Evolutionary conservation across 1,140 invertebrate species (phyloP), one percentile per base, ranked within the genome.

Genomic region (Neodiprion fabricii): DNA sequence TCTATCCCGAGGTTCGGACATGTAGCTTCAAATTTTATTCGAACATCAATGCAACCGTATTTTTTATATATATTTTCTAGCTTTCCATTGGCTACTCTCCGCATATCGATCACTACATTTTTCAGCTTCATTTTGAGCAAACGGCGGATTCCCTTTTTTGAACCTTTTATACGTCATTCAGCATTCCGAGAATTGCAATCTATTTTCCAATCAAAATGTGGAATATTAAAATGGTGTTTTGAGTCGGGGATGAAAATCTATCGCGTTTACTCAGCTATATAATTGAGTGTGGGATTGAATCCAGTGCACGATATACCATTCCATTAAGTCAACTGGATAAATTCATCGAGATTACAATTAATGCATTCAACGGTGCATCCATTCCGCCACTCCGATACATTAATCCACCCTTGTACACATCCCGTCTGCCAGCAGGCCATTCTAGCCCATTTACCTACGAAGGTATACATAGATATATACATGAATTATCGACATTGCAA

Each of bases 271-370:
- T 48, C 75, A 76, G 71, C 77, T 82, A 77, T 79, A 82, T 79
- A 82, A 83, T 81, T 79, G 83, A 82, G 80, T 81, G 78, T 81
- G 83, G 76, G 84, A 84, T 84, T 84, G 82, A 84, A 84, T 84
- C 83, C 84, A 70, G 49, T 73, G 65, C 70, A 72, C 70, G 70
- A 61, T 61, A 40, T 40, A 61, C 53, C 61, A 72, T 77, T 68
- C 47, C 71, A 69, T 69, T 69, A 69, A 69, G 67, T 69, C 67
- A 69, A 69, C 67, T 21, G 67, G 67, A 69, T 69, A 69, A 69
- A 69, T 69, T 10, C 72, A 21, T 53, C 74, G 70, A 74, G n/a
- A 71, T 71, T 71, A 48, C 70, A 5, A 71, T 71, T 50, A 50
- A 71, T 67, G 70, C 70, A 48, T 21, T 47, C 67, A 69, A 48